A percentile compares a stretch with the other conserved stretches of the same genome.
phyloP scores from a whole-genome alignment of 2,113 vertebrate species.

The Antechinus stuartii region DNA sequence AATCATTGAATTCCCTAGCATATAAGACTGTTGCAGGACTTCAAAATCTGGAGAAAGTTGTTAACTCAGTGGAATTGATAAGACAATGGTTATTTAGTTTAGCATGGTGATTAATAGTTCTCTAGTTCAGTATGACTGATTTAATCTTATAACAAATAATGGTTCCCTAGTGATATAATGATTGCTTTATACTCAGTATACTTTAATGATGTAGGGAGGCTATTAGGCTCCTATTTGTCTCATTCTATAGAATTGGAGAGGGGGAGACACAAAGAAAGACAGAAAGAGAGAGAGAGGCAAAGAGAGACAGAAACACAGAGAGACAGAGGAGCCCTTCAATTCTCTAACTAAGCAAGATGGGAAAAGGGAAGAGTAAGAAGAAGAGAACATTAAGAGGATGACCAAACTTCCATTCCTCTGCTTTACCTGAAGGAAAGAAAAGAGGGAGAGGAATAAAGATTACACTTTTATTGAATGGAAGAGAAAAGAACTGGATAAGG shows the following conservation, averaged over 20 bases:
- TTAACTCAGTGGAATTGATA: too few species aligned
- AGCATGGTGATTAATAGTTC: too few species aligned
- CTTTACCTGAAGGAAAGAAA: neutral
- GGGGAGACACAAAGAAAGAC: neutral
- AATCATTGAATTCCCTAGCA: too few species aligned
- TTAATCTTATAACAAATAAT: too few species aligned
- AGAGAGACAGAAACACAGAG: too few species aligned
- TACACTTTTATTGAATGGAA: neutral
- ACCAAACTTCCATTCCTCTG: neutral
- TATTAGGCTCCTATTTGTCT: neutral
- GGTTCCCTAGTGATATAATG: too few species aligned
- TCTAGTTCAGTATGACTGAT: too few species aligned
- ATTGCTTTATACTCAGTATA: too few species aligned
- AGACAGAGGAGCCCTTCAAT: neutral
- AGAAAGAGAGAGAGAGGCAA: neutral
- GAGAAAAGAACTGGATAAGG: neutral
- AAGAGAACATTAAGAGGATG: neutral
- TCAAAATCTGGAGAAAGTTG: too few species aligned
- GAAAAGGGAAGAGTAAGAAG: neutral
- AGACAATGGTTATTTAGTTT: too few species aligned
- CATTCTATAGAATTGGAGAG: neutral
- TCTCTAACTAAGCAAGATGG: too few species aligned
- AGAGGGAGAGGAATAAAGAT: neutral
- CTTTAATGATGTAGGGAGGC: neutral
- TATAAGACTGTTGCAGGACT: too few species aligned